A percentile compares a stretch with the other conserved stretches of the same genome.
These are phyloP conservation scores for Dryobotodes eremita DNA, from an alignment of 2,888 invertebrate genomes.

Conservation along the genomic window DNA sequence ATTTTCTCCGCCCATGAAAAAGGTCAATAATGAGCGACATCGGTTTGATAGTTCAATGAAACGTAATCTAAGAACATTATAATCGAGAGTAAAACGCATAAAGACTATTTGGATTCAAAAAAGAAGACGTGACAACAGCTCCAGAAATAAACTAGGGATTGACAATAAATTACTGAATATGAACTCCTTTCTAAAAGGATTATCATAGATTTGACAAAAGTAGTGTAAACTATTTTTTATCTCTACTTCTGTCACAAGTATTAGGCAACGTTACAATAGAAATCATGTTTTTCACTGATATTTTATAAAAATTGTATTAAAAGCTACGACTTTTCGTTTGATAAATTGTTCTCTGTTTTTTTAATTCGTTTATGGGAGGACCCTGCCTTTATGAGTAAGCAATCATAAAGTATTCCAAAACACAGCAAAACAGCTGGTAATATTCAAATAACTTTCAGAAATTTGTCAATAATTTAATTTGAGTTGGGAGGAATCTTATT, in stretches of 20 bases:
- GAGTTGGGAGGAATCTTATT: not conserved
- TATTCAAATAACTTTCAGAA: not conserved
- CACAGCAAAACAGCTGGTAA: not conserved
- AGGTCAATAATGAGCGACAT: not conserved
- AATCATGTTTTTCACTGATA: conserved; percentile 9
- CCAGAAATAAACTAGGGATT: not conserved
- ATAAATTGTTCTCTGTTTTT: conserved; percentile 3
- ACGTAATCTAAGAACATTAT: not conserved
- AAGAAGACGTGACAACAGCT: not conserved
- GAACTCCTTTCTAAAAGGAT: not conserved
- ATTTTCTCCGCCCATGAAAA: not conserved
- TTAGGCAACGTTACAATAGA: conserved; percentile 19
- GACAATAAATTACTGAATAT: not conserved
- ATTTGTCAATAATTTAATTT: not conserved
- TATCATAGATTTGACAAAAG: not conserved
- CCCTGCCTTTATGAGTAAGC: conserved; percentile 5
- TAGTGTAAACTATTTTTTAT: conserved; percentile 6
- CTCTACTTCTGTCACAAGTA: conserved; percentile 21
- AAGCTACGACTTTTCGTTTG: conserved; percentile 8
- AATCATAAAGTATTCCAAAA: not conserved
- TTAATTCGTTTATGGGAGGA: not conserved
- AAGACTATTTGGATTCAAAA: not conserved
- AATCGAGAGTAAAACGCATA: not conserved
- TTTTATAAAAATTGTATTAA: conserved; percentile 12
- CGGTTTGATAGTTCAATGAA: not conserved